Conservation (phyloP, 1,140 invertebrate genomes). For the Trachymyrmex cornetzi region DNA sequence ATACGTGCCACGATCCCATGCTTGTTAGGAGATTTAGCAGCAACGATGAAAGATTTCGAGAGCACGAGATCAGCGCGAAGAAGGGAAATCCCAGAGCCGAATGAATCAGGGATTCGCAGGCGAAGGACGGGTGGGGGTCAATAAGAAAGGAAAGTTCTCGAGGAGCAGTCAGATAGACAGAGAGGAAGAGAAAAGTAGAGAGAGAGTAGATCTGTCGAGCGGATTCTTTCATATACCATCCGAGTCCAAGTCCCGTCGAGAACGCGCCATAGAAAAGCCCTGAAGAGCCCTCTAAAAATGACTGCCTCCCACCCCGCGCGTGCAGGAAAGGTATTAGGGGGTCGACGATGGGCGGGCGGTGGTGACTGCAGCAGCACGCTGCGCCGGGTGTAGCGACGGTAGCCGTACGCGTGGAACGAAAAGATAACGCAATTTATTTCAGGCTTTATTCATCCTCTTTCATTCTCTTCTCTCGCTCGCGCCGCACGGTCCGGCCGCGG, state of each 20-base stretch:
- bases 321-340: slow-evolving; percentile 67
- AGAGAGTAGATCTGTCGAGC: slow-evolving; percentile 27
- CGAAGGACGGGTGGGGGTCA: slow-evolving; percentile 35
- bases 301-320: slow-evolving; percentile 64
- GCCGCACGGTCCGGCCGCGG: slow-evolving; percentile 44
- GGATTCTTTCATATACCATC: slow-evolving; percentile 69
- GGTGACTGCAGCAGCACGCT: slow-evolving; percentile 64
- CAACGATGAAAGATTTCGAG: slow-evolving; percentile 54
- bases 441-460: slow-evolving; percentile 81
- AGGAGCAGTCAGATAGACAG: slow-evolving; percentile 16
- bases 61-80: slow-evolving; percentile 30
- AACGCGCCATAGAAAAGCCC: slow-evolving; percentile 70
- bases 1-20: slow-evolving; percentile 4
- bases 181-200: background rate
- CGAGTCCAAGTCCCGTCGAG: slow-evolving; percentile 63
- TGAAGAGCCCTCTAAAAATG: slow-evolving; percentile 73
- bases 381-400: slow-evolving; percentile 56
- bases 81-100: slow-evolving; percentile 9
- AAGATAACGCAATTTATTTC: slow-evolving; percentile 85
- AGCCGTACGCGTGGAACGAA: slow-evolving; percentile 85
- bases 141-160: slow-evolving; percentile 70
- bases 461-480: slow-evolving; percentile 49
- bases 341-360: slow-evolving; percentile 58
- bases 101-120: slow-evolving; percentile 18
- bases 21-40: slow-evolving; percentile 60